These are phyloP conservation scores for Seriola aureovittata DNA, from an alignment of 2,113 vertebrate species.

Conservation along the genomic window DNA sequence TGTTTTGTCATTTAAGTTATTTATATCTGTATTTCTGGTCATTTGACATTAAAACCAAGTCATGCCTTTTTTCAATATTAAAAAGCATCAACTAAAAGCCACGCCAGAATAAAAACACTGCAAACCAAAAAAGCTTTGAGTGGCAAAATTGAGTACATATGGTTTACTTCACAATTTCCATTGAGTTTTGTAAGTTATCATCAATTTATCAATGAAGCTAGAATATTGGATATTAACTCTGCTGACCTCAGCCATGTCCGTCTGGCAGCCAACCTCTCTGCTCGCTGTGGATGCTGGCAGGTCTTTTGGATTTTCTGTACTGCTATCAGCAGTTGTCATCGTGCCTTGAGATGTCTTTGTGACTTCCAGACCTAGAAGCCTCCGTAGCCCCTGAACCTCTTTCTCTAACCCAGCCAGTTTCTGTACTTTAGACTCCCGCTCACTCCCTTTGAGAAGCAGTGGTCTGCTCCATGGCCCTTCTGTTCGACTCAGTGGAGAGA, in stretches of 20 bases:
- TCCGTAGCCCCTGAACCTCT: conserved; percentile 72
- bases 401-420: conserved; percentile 75
- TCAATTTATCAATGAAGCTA: background rate
- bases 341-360: conserved; percentile 51
- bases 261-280: conserved; percentile 64
- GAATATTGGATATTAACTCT: background rate
- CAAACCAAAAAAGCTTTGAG: background rate
- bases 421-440: conserved; percentile 52
- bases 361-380: conserved; percentile 71
- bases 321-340: conserved; percentile 34
- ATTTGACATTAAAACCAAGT: too few species aligned
- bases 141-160: background rate
- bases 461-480: conserved; percentile 29
- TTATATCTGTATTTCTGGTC: background rate
- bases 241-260: conserved; percentile 56
- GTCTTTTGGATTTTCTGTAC: background rate
- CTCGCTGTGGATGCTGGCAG: background rate
- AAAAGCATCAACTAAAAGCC: too few species aligned
- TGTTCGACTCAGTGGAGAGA: conserved; percentile 67
- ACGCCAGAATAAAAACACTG: background rate
- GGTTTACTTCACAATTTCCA: background rate
- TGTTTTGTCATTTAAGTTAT: background rate
- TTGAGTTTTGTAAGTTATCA: background rate
- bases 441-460: conserved; percentile 41
- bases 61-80: too few species aligned